Evolutionary conservation across 1,140 invertebrate species (phyloP).

Genomic region (Sipha flava): DNA sequence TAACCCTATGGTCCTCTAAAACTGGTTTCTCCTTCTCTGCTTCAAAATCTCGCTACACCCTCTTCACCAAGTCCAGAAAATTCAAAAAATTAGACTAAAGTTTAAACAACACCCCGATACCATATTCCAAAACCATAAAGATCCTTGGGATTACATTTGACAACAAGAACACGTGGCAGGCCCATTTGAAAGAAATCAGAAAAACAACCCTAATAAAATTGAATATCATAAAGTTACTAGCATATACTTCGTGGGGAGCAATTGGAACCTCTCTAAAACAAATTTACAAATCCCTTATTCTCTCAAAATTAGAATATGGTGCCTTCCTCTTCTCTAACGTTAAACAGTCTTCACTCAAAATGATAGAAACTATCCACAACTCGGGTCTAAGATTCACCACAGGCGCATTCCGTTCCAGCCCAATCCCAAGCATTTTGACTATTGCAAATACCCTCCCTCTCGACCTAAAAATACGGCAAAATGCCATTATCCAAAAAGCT

Average conservation of each 20-base stretch:
- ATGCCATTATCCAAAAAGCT: too few relatives aligned
- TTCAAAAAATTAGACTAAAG: not conserved
- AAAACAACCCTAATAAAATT: not conserved
- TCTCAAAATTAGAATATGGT: not conserved
- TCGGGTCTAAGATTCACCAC: not conserved
- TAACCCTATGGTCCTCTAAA: conserved; percentile 2
- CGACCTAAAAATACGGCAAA: not conserved
- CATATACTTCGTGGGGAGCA: not conserved
- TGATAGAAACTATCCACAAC: not conserved
- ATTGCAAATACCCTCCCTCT: not conserved
- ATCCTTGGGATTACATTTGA: not conserved
- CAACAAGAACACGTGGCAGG: not conserved
- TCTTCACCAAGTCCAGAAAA: not conserved
- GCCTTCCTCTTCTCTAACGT: not conserved
- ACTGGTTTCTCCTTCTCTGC: not conserved
- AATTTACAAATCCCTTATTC: not conserved
- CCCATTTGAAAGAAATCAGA: not conserved
- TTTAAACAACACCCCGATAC: not conserved
- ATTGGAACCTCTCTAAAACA: not conserved
- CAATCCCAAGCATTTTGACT: not conserved
- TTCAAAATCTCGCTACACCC: not conserved
- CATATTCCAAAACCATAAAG: conserved; percentile 26
- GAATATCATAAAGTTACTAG: not conserved
- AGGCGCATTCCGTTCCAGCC: not conserved
- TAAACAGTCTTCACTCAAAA: not conserved